A percentile compares a stretch with the other conserved stretches of the same genome.
Conservation (phyloP, 2,888 invertebrate genomes). For the Ferrisia virgata region DNA sequence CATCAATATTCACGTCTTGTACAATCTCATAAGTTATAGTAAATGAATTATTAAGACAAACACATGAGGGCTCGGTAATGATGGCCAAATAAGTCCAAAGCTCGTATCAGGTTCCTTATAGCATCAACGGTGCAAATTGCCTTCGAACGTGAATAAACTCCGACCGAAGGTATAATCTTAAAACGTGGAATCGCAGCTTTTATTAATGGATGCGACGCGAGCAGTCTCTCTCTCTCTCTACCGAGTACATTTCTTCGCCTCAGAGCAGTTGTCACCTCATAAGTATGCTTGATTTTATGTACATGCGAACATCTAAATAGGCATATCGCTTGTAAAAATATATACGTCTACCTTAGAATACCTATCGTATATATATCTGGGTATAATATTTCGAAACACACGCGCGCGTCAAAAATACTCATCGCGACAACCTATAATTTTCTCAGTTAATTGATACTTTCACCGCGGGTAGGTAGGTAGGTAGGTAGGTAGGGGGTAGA, state of each 20-base stretch:
- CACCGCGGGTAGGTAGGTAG: too few relatives aligned
- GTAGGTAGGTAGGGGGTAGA: too few relatives aligned
- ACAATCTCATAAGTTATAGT: background rate
- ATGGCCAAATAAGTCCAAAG: conserved; percentile 17
- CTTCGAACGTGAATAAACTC: background rate
- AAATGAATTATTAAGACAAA: conserved; percentile 9
- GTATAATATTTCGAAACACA: background rate
- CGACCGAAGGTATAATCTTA: background rate
- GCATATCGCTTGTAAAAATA: background rate
- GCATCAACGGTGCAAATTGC: background rate
- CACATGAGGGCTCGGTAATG: background rate
- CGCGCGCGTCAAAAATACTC: background rate
- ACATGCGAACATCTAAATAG: too few relatives aligned
- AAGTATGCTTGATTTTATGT: background rate
- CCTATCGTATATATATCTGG: background rate
- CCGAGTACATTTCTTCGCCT: too few relatives aligned
- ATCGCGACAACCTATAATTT: background rate
- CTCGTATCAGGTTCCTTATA: background rate
- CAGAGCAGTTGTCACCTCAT: background rate
- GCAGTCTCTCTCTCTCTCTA: background rate
- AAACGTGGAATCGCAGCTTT: background rate
- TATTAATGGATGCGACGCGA: background rate
- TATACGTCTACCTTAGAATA: background rate
- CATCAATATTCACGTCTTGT: conserved; percentile 12
- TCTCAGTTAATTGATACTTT: background rate